phyloP scores from a whole-genome alignment of 30 jellyfish, hydroid and myxozoan genomes.

The Mastigias papua region DNA sequence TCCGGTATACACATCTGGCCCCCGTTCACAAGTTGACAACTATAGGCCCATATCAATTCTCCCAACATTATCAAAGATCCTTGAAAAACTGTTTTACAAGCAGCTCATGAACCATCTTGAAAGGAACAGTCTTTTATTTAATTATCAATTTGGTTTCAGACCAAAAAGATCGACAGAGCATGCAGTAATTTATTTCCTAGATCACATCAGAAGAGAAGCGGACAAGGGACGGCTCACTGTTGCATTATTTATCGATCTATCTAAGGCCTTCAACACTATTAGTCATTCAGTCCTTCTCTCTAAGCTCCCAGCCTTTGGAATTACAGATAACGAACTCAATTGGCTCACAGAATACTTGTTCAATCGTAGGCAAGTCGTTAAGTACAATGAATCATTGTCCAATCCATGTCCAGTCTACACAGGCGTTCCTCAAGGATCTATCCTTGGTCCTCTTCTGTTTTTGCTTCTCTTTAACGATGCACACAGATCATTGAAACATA shows the following conservation, averaged over 20 bases:
- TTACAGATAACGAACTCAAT: conserved; percentile 46
- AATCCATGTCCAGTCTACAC: conserved; percentile 45
- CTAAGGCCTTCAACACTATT: conserved; percentile 64
- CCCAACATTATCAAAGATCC: conserved; percentile 53
- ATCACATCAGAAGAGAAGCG: conserved; percentile 63
- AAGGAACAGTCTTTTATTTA: conserved; percentile 52
- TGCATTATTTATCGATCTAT: conserved; percentile 69
- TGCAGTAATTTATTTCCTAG: conserved; percentile 67
- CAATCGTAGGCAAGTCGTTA: conserved; percentile 54
- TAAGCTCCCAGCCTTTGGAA: conserved; percentile 68
- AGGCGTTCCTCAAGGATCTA: conserved; percentile 34
- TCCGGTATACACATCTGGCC: conserved; percentile 54
- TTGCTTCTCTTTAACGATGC: conserved; percentile 38
- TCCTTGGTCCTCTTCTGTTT: conserved; percentile 20
- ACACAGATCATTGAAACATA: conserved; percentile 25
- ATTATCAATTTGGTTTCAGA: conserved; percentile 70
- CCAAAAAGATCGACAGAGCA: conserved; percentile 69
- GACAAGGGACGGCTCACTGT: conserved; percentile 66
- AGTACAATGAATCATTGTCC: conserved; percentile 55
- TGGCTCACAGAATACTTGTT: conserved; percentile 72
- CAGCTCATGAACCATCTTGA: conserved; percentile 82
- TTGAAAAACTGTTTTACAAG: conserved; percentile 60
- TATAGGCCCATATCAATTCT: conserved; percentile 80
- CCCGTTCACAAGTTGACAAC: conserved; percentile 51
- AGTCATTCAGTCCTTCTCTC: conserved; percentile 75